Percentiles rank a stretch among this genome's conserved stretches.
Evolutionary conservation across 2,113 vertebrate genomes (phyloP).

Genomic region (Camarhynchus parvulus): DNA sequence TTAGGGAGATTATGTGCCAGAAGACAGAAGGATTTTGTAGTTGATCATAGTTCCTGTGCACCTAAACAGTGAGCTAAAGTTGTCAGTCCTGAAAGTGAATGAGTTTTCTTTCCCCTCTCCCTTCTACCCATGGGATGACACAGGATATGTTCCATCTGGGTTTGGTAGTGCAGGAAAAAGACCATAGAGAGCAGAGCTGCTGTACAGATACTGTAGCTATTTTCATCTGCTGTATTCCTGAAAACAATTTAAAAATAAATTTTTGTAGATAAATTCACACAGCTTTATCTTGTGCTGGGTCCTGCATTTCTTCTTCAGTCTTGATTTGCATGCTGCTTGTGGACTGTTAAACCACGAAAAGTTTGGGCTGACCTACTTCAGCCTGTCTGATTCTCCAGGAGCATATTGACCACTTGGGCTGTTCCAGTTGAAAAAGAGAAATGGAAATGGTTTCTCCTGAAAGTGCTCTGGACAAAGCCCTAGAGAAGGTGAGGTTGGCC

Average conservation of each 20-base stretch:
- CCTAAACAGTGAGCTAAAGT: neutral
- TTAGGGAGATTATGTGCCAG: neutral
- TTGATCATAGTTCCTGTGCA: neutral
- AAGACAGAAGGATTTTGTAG: neutral
- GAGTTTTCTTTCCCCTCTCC: neutral
- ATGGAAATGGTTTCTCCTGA: neutral
- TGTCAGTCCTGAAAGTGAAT: neutral
- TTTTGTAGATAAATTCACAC: neutral
- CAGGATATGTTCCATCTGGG: neutral
- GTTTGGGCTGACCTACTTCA: neutral
- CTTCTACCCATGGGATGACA: rapidly evolving
- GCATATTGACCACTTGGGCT: rapidly evolving
- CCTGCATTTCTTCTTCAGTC: neutral
- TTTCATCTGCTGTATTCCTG: neutral
- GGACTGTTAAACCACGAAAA: neutral
- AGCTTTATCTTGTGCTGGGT: neutral
- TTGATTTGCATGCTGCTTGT: neutral
- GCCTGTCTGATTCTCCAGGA: neutral
- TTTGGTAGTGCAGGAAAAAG: neutral
- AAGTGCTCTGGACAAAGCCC: neutral
- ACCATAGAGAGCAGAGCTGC: no score
- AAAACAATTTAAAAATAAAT: neutral
- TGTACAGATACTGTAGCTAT: neutral
- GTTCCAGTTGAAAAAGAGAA: neutral
- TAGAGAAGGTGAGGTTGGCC: neutral